Evolutionary conservation across 2,888 invertebrate genomes (phyloP), one percentile per base, ranked within the genome.

Genomic region (Colletes collaris): DNA sequence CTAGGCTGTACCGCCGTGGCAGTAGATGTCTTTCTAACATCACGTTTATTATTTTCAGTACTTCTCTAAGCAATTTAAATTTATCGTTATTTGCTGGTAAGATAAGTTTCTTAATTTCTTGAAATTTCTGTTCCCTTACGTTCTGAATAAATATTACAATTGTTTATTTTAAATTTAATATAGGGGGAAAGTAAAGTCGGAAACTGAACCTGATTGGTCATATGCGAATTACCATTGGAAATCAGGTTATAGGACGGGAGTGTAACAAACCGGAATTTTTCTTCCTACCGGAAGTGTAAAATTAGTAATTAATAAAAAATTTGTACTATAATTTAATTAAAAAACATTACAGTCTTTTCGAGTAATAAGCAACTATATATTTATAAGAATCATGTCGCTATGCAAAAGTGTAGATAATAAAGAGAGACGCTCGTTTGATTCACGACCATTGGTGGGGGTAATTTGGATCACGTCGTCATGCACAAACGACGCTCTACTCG

Each of bases 401-500:
- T 6, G 2, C 2, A 8, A 19, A 40, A 40, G 5, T 5, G 5
- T 49, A 4, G 19, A 16, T 8, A 6, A 4, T 2, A 35, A 49
- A 53, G 64, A 52, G 10, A 68, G 60, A 74, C 55, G 55, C 27
- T 83, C 62, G 40, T 50, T 88, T 85, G 88, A 88, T 50, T 78
- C 55, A 44, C 56, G 44, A 37, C 59, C 37, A 58, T 77, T 79
- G 83, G 88, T 70, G 86, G 85, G 83, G 79, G 76, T 83, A 86
- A 83, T 88, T 90, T 87, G 88, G 88, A 86, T 88, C 84, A 89
- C 88, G 89, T 86, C 86, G 89, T 88, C 77, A 83, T 87, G 89
- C 89, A 91, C 85, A 91, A 90, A 90, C 90, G 91, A 91, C 91
- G 91, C 91, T 89, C 81, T 79, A 77, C 82, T 86, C 80, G 80